Conservation (phyloP, 2,797 vertebrate genomes). For the Enteromius viviparus region DNA sequence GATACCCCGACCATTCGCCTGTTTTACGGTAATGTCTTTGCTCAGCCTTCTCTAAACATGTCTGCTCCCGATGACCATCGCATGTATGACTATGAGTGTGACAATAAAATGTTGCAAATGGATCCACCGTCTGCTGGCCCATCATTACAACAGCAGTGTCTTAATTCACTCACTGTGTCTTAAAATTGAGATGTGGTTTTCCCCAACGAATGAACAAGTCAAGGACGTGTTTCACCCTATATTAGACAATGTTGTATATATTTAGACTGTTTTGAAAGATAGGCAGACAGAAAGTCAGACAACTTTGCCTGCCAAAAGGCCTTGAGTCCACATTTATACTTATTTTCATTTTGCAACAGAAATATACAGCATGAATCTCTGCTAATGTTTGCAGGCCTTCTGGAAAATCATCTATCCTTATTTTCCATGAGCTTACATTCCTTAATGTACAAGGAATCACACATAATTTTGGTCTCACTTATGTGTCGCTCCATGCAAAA, state of each 20-base stretch:
- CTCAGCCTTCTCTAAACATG: no score
- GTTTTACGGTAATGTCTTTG: no score
- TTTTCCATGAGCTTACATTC: conserved; percentile 49
- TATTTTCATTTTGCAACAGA: conserved; percentile 43
- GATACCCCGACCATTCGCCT: no score
- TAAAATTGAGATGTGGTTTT: neutral
- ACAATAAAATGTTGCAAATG: no score
- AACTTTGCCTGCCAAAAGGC: conserved; percentile 28
- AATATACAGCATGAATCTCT: conserved; percentile 39
- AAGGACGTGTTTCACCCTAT: conserved; percentile 12
- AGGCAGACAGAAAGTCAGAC: conserved; percentile 12
- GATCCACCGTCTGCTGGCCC: no score
- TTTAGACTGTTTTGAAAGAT: conserved; percentile 24
- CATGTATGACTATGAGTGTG: no score
- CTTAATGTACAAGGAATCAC: conserved; percentile 46
- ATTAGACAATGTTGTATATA: conserved; percentile 16
- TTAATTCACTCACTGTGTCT: conserved; percentile 2
- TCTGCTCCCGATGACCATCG: no score
- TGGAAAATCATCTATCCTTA: conserved; percentile 22
- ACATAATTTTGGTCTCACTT: conserved; percentile 15
- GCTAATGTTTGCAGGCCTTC: conserved; percentile 40
- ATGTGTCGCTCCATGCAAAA: neutral
- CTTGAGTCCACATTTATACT: conserved; percentile 17
- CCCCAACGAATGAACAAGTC: neutral
- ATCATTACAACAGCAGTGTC: neutral